phyloP scores from a whole-genome alignment of 2,888 invertebrate species.

The Melanophora roralis region DNA sequence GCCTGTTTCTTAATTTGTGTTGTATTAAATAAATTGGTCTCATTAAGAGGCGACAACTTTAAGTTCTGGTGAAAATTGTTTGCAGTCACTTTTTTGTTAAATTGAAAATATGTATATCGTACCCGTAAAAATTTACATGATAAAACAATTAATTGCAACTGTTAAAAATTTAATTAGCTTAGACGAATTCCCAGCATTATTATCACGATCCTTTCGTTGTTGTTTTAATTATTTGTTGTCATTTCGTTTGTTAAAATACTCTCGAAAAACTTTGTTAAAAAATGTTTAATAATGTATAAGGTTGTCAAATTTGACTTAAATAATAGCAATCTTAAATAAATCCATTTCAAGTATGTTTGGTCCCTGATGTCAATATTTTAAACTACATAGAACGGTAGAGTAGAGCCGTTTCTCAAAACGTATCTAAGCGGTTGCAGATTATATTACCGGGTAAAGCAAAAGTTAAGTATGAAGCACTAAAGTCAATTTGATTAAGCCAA shows the following conservation, averaged over 20 bases:
- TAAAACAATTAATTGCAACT: constrained; percentile 70
- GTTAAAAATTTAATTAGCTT: constrained; percentile 75
- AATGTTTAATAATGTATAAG: neutral
- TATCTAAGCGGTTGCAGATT: no score
- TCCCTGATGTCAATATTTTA: no score
- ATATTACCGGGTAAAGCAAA: no score
- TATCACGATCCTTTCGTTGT: constrained; percentile 13
- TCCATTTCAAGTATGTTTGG: no score
- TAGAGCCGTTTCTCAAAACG: no score
- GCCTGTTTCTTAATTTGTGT: constrained; percentile 64
- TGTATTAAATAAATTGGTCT: constrained; percentile 69
- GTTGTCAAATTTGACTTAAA: no score
- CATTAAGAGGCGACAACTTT: constrained; percentile 74
- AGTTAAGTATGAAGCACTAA: no score
- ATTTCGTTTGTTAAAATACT: neutral
- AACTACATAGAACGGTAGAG: no score
- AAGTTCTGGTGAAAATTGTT: constrained; percentile 76
- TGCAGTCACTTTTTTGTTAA: constrained; percentile 70
- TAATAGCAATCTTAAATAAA: no score
- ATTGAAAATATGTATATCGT: constrained; percentile 72
- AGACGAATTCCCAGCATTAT: constrained; percentile 42
- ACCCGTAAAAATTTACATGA: constrained; percentile 71
- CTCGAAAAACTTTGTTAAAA: neutral
- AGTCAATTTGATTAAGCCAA: no score
- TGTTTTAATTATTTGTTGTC: constrained; percentile 6